Percentiles rank a stretch among this genome's conserved stretches.
Evolutionary conservation across 2,113 vertebrate genomes (phyloP).

Genomic region (Dasyprocta punctata): DNA sequence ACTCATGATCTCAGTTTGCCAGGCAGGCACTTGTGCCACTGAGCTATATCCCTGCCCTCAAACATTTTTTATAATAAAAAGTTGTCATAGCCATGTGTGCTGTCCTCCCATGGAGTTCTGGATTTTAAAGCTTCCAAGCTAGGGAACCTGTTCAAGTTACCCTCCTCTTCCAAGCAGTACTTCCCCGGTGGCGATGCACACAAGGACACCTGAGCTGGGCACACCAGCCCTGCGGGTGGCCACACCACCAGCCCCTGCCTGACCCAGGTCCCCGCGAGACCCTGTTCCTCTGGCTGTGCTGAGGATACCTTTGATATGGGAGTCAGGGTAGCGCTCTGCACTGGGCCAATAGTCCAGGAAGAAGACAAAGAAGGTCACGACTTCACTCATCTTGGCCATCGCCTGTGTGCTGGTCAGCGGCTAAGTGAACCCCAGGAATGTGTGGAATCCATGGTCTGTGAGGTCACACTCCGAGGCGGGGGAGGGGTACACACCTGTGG

Average conservation of each 20-base stretch:
- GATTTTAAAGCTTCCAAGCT: background rate
- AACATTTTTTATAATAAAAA: background rate
- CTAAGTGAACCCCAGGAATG: background rate
- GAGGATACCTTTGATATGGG: background rate
- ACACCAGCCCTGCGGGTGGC: background rate
- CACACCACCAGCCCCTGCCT: background rate
- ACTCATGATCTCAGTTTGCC: too few species aligned
- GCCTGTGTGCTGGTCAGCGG: background rate
- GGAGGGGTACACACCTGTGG: background rate
- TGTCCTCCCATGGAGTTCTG: background rate
- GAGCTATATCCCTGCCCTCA: background rate
- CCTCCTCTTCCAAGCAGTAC: background rate
- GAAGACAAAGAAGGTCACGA: slow-evolving; percentile 30
- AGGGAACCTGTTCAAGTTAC: background rate
- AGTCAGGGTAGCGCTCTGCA: background rate
- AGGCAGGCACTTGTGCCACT: too few species aligned
- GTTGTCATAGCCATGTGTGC: background rate
- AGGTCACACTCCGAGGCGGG: slow-evolving; percentile 36
- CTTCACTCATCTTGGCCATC: background rate
- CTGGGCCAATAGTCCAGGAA: slow-evolving; percentile 8
- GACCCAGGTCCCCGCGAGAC: background rate
- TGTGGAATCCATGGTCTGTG: slow-evolving; percentile 39
- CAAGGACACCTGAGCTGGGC: background rate
- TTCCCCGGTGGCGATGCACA: background rate
- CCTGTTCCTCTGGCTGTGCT: background rate